phyloP scores from a whole-genome alignment of 2,797 vertebrate species.

The Margarornis squamiger region DNA sequence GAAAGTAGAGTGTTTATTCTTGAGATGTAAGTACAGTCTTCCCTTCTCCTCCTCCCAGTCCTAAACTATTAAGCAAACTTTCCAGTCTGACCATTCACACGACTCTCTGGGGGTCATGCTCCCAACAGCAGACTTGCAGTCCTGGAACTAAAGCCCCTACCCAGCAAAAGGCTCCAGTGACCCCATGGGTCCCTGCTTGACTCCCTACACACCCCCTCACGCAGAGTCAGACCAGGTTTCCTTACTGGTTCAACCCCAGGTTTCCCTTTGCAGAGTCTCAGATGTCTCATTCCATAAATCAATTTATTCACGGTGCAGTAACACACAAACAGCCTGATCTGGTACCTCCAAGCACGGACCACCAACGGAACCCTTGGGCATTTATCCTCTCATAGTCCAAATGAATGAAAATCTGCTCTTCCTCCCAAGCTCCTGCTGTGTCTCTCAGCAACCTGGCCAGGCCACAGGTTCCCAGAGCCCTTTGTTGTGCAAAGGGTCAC shows the following conservation, averaged over 20 bases:
- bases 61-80: not conserved
- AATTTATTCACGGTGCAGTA: accelerated
- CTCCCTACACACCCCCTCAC: not conserved
- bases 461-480: too few relatives aligned
- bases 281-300: not conserved
- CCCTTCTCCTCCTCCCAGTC: not conserved
- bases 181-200: not conserved
- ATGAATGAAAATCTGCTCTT: not conserved
- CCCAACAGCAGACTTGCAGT: not conserved
- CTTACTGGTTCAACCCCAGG: too few relatives aligned
- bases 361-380: not conserved
- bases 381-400: not conserved
- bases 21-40: not conserved
- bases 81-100: not conserved
- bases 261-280: not conserved
- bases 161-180: accelerated
- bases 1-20: not conserved
- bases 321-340: not conserved
- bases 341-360: accelerated
- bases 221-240: not conserved
- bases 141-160: accelerated
- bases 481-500: not conserved
- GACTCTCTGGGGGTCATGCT: not conserved
- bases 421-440: not conserved
- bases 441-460: too few relatives aligned